Evolutionary conservation across 2,113 vertebrate species (phyloP).

Genomic region (Takifugu bimaculatus): DNA sequence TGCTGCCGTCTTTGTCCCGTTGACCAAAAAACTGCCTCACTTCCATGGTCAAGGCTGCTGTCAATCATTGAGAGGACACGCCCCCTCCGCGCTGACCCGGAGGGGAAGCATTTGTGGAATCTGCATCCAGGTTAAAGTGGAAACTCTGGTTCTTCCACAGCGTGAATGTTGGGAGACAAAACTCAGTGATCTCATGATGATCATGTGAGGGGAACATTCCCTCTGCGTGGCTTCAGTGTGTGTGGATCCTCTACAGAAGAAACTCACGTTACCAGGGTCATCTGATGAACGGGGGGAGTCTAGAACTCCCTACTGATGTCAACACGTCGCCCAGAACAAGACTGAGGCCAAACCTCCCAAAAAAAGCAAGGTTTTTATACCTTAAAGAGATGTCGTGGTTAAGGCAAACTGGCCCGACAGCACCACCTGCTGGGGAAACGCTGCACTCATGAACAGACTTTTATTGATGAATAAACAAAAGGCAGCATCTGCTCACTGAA

Average conservation of each 20-base stretch:
- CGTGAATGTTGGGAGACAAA: constrained; percentile 19
- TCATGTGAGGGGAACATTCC: constrained; percentile 58
- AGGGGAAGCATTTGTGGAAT: too few species aligned
- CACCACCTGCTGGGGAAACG: too few species aligned
- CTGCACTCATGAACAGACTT: too few species aligned
- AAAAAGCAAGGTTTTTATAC: not conserved
- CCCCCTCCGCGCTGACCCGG: too few species aligned
- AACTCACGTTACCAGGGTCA: constrained; percentile 46
- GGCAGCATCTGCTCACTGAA: not conserved
- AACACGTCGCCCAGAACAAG: constrained; percentile 19
- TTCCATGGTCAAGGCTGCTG: too few species aligned
- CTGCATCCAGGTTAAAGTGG: not conserved
- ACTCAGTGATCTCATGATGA: constrained; percentile 42
- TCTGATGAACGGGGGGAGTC: constrained; percentile 33
- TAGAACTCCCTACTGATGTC: constrained; percentile 13
- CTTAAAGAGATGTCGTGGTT: too few species aligned
- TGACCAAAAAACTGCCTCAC: too few species aligned
- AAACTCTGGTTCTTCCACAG: not conserved
- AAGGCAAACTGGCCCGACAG: too few species aligned
- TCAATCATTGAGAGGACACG: too few species aligned
- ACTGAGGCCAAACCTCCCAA: not conserved
- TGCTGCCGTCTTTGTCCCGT: too few species aligned
- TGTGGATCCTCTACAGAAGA: constrained; percentile 26
- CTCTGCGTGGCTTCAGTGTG: constrained; percentile 29
- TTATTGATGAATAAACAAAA: not conserved